phyloP scores from a whole-genome alignment of 2,797 vertebrate genomes.

The Phylloscopus collybita region DNA sequence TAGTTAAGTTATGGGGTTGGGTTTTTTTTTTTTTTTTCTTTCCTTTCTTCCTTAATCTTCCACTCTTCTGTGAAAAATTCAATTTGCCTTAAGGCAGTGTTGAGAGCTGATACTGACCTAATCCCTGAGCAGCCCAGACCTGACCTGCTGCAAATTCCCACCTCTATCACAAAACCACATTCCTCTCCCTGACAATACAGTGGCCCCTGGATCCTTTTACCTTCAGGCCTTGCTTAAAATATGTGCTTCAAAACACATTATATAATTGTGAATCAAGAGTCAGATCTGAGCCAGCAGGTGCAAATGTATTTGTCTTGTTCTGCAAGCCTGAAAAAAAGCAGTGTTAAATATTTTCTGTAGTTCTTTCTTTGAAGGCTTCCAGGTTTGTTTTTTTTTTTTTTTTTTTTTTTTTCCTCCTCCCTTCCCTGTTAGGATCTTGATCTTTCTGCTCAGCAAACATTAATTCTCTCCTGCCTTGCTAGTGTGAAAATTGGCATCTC shows the following conservation, averaged over 20 bases:
- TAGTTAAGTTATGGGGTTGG: background rate
- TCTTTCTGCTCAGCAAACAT: conserved; percentile 1
- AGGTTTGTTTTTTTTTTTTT: too few species aligned
- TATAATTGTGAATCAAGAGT: background rate
- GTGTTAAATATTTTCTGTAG: background rate
- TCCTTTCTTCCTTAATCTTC: background rate
- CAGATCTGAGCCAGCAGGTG: background rate
- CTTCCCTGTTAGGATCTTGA: background rate
- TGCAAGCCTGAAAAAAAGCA: background rate
- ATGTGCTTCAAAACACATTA: background rate
- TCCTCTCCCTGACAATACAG: background rate
- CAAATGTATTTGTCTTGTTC: background rate
- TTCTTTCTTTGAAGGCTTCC: background rate
- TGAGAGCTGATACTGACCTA: conserved; percentile 25
- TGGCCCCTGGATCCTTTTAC: background rate
- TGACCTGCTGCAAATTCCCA: conserved; percentile 40
- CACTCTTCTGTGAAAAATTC: conserved; percentile 11
- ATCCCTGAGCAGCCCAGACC: conserved; percentile 12
- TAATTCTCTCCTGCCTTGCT: background rate
- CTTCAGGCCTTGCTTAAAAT: background rate
- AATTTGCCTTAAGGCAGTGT: conserved; percentile 19
- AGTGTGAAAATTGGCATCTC: conserved; percentile 2
- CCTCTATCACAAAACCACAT: conserved; percentile 4
- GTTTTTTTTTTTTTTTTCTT: background rate
- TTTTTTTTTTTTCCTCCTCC: background rate